Evolutionary conservation across 2,797 vertebrate species (phyloP).

Genomic region (Uromys caudimaculatus): DNA sequence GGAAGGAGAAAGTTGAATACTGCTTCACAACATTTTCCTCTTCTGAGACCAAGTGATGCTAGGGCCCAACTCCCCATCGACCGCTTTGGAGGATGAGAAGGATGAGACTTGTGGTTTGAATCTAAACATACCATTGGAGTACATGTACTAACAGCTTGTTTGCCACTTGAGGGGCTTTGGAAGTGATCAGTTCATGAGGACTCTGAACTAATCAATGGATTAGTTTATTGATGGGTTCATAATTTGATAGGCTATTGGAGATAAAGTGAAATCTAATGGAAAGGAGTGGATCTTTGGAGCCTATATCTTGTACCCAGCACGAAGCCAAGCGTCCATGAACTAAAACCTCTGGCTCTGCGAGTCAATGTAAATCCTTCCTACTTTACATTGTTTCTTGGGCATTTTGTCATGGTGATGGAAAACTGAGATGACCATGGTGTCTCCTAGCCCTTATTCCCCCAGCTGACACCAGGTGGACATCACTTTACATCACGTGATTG

Average conservation of each 20-base stretch:
- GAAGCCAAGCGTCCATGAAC: background rate
- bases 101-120: background rate
- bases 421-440: background rate
- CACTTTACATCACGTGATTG: background rate
- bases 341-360: background rate
- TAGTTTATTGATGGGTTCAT: background rate
- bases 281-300: background rate
- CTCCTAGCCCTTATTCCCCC: background rate
- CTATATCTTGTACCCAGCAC: background rate
- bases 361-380: background rate
- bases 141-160: no score
- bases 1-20: background rate
- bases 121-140: background rate
- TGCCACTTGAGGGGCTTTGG: background rate
- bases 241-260: background rate
- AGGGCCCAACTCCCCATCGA: background rate
- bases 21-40: background rate
- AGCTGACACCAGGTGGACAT: background rate
- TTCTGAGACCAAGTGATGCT: background rate
- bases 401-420: background rate
- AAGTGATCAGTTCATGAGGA: background rate
- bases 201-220: background rate
- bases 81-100: background rate
- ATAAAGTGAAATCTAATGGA: background rate
- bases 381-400: background rate